These are phyloP conservation scores for Gymnocypris eckloni DNA, from an alignment of 2,797 vertebrate genomes.

Conservation along the genomic window DNA sequence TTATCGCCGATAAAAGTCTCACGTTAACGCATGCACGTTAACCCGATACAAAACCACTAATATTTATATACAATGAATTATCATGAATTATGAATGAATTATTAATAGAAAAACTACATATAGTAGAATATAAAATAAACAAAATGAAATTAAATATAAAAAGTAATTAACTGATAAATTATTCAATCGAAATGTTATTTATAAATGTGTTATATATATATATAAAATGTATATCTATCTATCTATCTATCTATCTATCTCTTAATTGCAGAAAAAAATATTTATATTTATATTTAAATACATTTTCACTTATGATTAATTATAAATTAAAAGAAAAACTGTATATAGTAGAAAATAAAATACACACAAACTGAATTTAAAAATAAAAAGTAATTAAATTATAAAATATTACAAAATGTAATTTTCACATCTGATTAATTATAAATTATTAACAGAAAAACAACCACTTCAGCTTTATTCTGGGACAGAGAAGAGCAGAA, in stretches of 20 bases:
- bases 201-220: too few species aligned
- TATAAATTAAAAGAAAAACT: neutral
- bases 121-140: neutral
- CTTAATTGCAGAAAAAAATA: too few species aligned
- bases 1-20: too few species aligned
- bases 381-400: neutral
- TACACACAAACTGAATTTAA: neutral
- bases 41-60: too few species aligned
- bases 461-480: neutral
- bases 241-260: too few species aligned
- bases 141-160: neutral
- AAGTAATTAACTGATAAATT: neutral
- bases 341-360: neutral
- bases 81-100: neutral
- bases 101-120: neutral
- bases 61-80: neutral
- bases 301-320: neutral
- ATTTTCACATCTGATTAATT: too few species aligned
- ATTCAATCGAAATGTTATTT: neutral
- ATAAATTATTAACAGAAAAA: neutral
- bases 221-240: too few species aligned
- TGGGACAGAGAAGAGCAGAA: constrained; percentile 40
- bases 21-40: too few species aligned
- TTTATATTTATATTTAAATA: too few species aligned
- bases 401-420: neutral